Evolutionary conservation across 2,113 vertebrate species (phyloP).

Genomic region (Orcinus orca): DNA sequence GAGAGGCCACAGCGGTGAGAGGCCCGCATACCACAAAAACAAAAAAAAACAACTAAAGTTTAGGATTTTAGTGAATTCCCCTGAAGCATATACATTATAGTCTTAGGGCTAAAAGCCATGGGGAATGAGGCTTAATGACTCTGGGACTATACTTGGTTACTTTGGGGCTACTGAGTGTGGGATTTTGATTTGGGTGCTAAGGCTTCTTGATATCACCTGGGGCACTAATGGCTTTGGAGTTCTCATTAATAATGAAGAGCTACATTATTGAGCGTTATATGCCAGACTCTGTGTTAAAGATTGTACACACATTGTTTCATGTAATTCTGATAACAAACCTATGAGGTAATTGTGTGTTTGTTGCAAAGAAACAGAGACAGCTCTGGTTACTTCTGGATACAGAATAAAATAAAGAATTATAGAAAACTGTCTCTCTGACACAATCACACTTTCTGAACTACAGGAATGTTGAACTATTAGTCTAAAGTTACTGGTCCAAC

Average conservation of each 20-base stretch:
- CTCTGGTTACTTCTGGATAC: constrained; percentile 16
- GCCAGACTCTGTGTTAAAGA: not conserved
- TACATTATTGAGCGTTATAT: not conserved
- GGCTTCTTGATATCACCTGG: not conserved
- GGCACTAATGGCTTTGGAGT: not conserved
- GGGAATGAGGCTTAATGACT: not conserved
- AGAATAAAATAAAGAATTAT: constrained; percentile 29
- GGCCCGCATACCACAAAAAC: no score
- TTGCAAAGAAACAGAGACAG: constrained; percentile 12
- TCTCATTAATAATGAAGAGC: not conserved
- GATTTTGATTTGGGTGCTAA: constrained; percentile 9
- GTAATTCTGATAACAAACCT: constrained; percentile 27
- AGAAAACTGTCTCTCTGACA: constrained; percentile 22
- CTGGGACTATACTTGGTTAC: not conserved
- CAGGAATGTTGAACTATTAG: not conserved
- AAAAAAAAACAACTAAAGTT: no score
- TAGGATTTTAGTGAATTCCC: not conserved
- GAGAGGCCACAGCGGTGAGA: no score
- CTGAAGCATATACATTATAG: not conserved
- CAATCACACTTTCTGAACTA: not conserved
- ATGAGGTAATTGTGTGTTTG: not conserved
- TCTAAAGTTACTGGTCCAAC: not conserved
- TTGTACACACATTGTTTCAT: not conserved
- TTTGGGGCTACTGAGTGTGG: not conserved
- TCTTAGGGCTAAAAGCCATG: not conserved